phyloP scores from a whole-genome alignment of 2,888 invertebrate species.

The Drosophila meridionalis region DNA sequence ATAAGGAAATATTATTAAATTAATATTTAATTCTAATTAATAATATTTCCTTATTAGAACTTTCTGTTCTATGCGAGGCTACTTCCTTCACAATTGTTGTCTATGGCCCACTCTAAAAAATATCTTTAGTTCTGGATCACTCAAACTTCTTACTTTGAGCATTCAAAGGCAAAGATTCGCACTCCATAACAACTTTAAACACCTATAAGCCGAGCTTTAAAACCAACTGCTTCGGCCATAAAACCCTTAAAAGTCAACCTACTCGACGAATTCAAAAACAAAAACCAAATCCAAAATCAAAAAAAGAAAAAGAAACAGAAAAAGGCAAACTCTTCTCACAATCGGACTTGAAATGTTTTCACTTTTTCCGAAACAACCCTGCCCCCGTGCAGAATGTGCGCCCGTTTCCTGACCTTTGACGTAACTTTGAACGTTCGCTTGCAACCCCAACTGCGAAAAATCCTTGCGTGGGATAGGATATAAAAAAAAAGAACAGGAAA shows the following conservation, averaged over 20 bases:
- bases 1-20: no score
- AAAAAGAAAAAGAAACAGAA: neutral
- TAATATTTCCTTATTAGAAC: neutral
- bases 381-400: slow-evolving; percentile 22
- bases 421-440: slow-evolving; percentile 49
- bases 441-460: slow-evolving; percentile 51
- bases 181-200: slow-evolving; percentile 17
- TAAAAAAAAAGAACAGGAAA: slow-evolving; percentile 24
- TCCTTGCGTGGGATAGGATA: slow-evolving; percentile 56
- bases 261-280: slow-evolving; percentile 9
- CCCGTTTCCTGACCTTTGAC: slow-evolving; percentile 71
- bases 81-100: neutral
- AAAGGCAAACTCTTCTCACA: slow-evolving; percentile 29
- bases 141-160: neutral
- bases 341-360: slow-evolving; percentile 48
- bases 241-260: slow-evolving; percentile 58
- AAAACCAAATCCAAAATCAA: neutral
- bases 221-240: slow-evolving; percentile 7
- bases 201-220: slow-evolving; percentile 21
- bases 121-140: neutral
- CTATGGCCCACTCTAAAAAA: neutral
- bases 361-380: slow-evolving; percentile 28
- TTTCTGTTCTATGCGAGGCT: neutral
- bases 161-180: neutral
- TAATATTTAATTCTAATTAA: no score